These are phyloP conservation scores for Poecile montanus DNA, from an alignment of 2,797 vertebrate species.

Conservation along the genomic window DNA sequence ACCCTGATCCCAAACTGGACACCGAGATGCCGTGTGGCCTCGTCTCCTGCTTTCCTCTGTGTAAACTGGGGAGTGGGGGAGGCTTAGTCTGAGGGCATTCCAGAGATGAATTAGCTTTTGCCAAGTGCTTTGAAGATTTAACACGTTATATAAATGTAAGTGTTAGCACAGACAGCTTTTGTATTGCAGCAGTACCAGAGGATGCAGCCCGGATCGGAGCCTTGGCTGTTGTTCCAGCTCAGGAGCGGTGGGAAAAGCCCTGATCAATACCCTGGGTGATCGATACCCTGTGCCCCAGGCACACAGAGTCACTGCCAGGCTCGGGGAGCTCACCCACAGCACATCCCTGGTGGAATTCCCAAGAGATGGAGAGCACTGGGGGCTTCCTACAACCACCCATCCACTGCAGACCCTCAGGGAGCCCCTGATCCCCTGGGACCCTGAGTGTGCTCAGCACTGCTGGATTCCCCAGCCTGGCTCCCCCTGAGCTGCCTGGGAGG, in stretches of 20 bases:
- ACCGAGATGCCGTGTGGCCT: not conserved
- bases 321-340: not conserved
- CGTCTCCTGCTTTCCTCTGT: not conserved
- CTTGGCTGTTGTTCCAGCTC: not conserved
- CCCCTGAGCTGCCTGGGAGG: rapidly evolving
- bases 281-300: not conserved
- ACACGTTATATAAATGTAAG: not conserved
- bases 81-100: not conserved
- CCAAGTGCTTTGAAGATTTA: slow-evolving; percentile 11
- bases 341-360: not conserved
- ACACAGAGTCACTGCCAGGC: rapidly evolving
- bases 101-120: not conserved
- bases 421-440: not conserved
- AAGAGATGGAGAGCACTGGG: rapidly evolving
- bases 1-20: not conserved
- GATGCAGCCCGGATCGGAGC: not conserved
- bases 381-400: rapidly evolving
- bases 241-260: not conserved
- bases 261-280: rapidly evolving
- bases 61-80: not conserved
- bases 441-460: rapidly evolving
- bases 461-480: not conserved
- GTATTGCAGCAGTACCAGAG: not conserved
- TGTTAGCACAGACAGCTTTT: not conserved
- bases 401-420: not conserved